Percentiles rank a stretch among this genome's conserved stretches.
phyloP scores from a whole-genome alignment of 2,888 invertebrate species.

The Deilephila elpenor region DNA sequence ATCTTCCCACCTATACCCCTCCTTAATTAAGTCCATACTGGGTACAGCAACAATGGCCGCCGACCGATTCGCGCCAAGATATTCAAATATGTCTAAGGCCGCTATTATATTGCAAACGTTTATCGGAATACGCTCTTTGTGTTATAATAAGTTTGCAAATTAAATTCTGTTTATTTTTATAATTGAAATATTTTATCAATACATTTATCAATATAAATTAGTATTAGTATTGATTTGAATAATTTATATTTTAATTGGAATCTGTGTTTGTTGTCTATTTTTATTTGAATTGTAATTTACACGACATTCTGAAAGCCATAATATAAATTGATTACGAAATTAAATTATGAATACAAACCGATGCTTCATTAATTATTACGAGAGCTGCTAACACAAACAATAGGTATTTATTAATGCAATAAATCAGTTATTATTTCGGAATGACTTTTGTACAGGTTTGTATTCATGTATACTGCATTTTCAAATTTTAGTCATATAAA shows the following conservation, averaged over 20 bases:
- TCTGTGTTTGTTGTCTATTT: background rate
- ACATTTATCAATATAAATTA: background rate
- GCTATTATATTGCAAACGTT: slow-evolving; percentile 75
- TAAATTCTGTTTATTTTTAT: slow-evolving; percentile 3
- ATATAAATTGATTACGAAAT: background rate
- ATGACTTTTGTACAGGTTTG: background rate
- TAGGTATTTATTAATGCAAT: background rate
- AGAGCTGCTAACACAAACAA: background rate
- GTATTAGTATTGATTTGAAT: background rate
- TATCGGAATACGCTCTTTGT: slow-evolving; percentile 51
- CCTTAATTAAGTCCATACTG: slow-evolving; percentile 84
- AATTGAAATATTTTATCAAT: background rate
- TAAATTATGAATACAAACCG: slow-evolving; percentile 7
- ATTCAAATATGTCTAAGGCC: slow-evolving; percentile 83
- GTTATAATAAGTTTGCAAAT: slow-evolving; percentile 14
- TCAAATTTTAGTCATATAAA: no score
- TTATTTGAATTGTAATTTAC: background rate
- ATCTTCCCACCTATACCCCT: slow-evolving; percentile 77
- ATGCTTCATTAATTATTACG: background rate
- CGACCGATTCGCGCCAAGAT: slow-evolving; percentile 79
- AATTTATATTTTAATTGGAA: background rate
- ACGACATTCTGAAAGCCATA: background rate
- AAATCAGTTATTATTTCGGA: background rate
- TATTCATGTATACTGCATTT: background rate
- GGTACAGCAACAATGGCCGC: slow-evolving; percentile 78